Percentiles rank a stretch among this genome's conserved stretches.
Conservation (phyloP, 2,888 invertebrate species). For the Melanostoma scalare region DNA sequence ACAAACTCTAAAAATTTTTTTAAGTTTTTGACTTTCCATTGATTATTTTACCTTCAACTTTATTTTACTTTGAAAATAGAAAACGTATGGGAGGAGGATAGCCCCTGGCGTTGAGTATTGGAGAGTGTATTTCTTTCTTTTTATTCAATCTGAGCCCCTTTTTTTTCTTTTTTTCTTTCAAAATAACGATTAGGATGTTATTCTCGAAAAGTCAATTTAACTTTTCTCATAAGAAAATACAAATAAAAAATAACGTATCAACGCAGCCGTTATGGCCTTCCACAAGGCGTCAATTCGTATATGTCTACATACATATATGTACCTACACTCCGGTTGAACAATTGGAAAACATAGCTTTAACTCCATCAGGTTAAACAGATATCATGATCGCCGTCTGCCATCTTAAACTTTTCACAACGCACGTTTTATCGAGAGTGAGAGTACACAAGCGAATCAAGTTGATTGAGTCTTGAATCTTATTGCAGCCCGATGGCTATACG, state of each 20-base stretch:
- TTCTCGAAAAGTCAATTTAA: neutral
- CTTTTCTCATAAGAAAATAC: neutral
- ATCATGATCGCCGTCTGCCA: neutral
- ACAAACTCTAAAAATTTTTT: too few relatives aligned
- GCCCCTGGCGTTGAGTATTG: too few relatives aligned
- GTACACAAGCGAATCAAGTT: constrained; percentile 18
- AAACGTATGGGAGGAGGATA: too few relatives aligned
- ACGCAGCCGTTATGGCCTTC: constrained; percentile 11
- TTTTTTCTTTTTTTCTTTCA: too few relatives aligned
- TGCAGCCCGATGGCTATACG: neutral
- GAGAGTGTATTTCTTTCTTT: too few relatives aligned
- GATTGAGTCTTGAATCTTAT: neutral
- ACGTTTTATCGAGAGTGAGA: constrained; percentile 54
- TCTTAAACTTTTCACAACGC: constrained; percentile 14
- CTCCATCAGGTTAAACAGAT: neutral
- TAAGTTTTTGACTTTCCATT: too few relatives aligned
- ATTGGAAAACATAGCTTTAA: constrained; percentile 7
- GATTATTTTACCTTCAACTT: too few relatives aligned
- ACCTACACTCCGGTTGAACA: neutral
- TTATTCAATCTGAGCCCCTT: too few relatives aligned
- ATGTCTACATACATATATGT: neutral
- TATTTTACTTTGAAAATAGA: too few relatives aligned
- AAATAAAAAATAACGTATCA: too few relatives aligned
- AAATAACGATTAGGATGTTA: too few relatives aligned
- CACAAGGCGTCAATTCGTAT: constrained; percentile 21